Evolutionary conservation across 1,140 invertebrate genomes (phyloP), one percentile per base, ranked within the genome.

Genomic region (Pseudomyrmex cubaensis): DNA sequence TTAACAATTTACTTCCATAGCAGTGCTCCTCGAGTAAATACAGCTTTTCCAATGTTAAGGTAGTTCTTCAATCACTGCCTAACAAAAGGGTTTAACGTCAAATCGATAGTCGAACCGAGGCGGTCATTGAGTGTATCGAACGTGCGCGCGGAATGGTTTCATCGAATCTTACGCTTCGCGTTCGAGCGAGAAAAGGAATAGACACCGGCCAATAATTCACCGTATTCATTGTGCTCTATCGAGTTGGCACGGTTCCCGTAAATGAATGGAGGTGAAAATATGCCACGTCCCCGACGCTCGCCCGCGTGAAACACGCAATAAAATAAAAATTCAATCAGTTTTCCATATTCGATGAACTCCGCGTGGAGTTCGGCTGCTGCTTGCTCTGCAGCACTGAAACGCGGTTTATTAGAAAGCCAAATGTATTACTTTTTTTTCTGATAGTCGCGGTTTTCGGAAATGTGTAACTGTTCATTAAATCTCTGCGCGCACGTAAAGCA

Each of bases 261-360:
- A 84, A 84, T 70, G 82, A 84, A 84, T 62, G 70, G 57, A 70
- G 20, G 48, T 17, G 57, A 70, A 70, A 78, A 62, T 84, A 84
- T 59, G 35, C 17, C 17, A 35, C 62, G 57, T 54, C 5, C 52
- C 73, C 20, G 22, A 52, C 20, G 63, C 17, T 35, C 46, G 78
- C 17, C 54, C 22, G 35, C 35, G 72, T 59, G 62, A 78, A 77
- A 78, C 82, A 80, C 50, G 74, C 63, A 57, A 84, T 25, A 61
- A 57, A 63, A 80, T 63, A 70, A 70, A 84, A 78, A 63, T 77
- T 84, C 46, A 80, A 80, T 78, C 57, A 35, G 52, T 69, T 64
- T 76, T 66, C 50, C 61, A 20, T 82, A 74, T 57, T 20, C 48
- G 57, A 74, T 73, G 57, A 82, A 82, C 25, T 63, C 57, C 17